Evolutionary conservation across 1,140 invertebrate species (phyloP).

Genomic region (Drosophila simulans): DNA sequence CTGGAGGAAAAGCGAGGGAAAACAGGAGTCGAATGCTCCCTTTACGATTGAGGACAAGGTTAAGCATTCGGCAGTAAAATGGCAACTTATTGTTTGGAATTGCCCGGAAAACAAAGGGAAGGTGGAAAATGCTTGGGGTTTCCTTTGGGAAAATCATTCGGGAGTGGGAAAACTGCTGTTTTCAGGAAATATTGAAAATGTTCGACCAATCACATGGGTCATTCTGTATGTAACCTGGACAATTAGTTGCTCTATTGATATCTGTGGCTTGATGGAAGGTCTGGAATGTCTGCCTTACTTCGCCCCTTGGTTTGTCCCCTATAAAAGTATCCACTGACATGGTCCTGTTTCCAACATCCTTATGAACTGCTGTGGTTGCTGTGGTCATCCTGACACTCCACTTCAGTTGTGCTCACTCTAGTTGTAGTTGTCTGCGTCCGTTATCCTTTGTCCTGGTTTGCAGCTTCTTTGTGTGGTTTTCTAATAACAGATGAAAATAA

Average conservation of each 20-base stretch:
- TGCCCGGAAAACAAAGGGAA: slow-evolving; percentile 29
- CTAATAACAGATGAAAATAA: slow-evolving; percentile 22
- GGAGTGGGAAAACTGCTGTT: not conserved
- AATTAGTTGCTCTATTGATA: slow-evolving; percentile 36
- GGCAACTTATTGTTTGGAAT: slow-evolving; percentile 62
- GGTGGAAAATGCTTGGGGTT: slow-evolving; percentile 31
- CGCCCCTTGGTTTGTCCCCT: not conserved
- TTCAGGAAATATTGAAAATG: slow-evolving; percentile 35
- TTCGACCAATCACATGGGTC: slow-evolving; percentile 21
- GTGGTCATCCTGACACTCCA: slow-evolving; percentile 14
- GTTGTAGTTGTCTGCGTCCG: slow-evolving; percentile 14
- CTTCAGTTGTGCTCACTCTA: slow-evolving; percentile 1
- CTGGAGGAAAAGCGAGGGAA: slow-evolving; percentile 14
- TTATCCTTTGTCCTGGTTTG: slow-evolving; percentile 1
- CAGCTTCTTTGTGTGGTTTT: slow-evolving; percentile 19
- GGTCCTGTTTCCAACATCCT: slow-evolving; percentile 18
- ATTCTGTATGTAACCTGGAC: slow-evolving; percentile 16
- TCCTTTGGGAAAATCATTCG: slow-evolving; percentile 29
- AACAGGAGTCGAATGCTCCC: slow-evolving; percentile 25
- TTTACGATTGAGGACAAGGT: slow-evolving; percentile 60
- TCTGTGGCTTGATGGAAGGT: slow-evolving; percentile 17
- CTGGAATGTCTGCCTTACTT: not conserved
- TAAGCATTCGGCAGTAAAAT: slow-evolving; percentile 63
- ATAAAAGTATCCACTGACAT: not conserved
- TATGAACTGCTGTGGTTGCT: slow-evolving; percentile 29